These are phyloP conservation scores for Eilema depressum DNA, from an alignment of 2,888 invertebrate genomes.

Conservation along the genomic window DNA sequence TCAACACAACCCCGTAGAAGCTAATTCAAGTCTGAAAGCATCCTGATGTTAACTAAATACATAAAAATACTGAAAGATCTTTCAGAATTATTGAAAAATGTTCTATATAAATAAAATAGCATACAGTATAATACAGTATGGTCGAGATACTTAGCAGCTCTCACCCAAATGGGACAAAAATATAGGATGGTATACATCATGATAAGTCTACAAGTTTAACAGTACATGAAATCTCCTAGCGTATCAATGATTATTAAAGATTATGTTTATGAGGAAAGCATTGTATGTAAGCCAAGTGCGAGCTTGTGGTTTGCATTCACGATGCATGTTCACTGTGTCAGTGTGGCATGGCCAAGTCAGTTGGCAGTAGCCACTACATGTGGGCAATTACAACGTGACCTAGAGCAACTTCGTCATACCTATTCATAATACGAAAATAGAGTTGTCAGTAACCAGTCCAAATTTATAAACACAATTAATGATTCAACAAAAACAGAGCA, in stretches of 20 bases:
- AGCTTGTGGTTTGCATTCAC: conserved; percentile 6
- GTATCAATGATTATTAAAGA: conserved; percentile 14
- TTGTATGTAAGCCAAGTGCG: conserved; percentile 20
- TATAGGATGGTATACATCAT: conserved; percentile 19
- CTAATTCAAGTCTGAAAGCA: conserved; percentile 16
- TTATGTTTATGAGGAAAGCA: conserved; percentile 25
- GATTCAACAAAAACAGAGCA: conserved; percentile 47
- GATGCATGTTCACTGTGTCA: conserved; percentile 1
- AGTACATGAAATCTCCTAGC: conserved; percentile 12
- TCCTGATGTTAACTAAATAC: conserved; percentile 12
- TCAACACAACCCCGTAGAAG: conserved; percentile 25
- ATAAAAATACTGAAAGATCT: conserved; percentile 19
- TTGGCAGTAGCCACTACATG: conserved; percentile 39
- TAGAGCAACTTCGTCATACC: conserved; percentile 43
- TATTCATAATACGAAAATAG: conserved; percentile 51
- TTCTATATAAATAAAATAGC: conserved; percentile 13
- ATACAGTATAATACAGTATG: conserved; percentile 23
- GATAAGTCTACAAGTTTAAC: conserved; percentile 22
- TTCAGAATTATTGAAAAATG: conserved; percentile 19
- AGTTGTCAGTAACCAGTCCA: conserved; percentile 42
- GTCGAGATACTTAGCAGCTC: conserved; percentile 21
- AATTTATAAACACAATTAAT: conserved; percentile 39
- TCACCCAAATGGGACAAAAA: conserved; percentile 18
- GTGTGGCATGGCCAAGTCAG: conserved; percentile 22
- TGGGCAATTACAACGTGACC: conserved; percentile 44